A percentile compares a stretch with the other conserved stretches of the same genome.
Evolutionary conservation across 2,797 vertebrate species (phyloP).

Genomic region (Sphenodon punctatus): DNA sequence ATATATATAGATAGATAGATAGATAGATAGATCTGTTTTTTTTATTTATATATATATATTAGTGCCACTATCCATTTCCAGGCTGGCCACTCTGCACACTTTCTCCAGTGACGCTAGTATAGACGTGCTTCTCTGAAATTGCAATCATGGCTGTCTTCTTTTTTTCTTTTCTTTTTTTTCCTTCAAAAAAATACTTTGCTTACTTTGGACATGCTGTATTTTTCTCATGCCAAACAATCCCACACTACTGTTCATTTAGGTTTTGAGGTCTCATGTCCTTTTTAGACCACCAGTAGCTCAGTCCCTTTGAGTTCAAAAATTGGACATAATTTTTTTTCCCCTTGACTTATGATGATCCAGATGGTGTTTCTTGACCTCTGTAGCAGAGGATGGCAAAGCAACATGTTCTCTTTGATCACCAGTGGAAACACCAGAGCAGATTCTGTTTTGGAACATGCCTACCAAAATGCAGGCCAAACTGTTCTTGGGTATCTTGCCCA

Average conservation of each 20-base stretch:
- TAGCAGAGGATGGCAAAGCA: constrained; percentile 47
- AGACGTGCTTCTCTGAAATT: constrained; percentile 55
- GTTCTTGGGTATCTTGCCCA: constrained; percentile 8
- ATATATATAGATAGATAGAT: too few species aligned
- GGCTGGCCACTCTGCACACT: constrained; percentile 49
- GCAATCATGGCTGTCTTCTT: constrained; percentile 45
- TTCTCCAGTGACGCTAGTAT: constrained; percentile 58
- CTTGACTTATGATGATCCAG: constrained; percentile 40
- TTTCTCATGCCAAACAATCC: constrained; percentile 58
- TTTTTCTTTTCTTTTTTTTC: constrained; percentile 49
- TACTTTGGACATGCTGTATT: constrained; percentile 54
- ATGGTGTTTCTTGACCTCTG: constrained; percentile 49
- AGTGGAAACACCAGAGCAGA: constrained; percentile 43
- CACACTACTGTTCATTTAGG: constrained; percentile 34
- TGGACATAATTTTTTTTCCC: not conserved
- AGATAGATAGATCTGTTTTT: not conserved
- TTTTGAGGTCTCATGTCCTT: constrained; percentile 47
- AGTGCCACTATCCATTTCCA: constrained; percentile 38
- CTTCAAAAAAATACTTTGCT: constrained; percentile 60
- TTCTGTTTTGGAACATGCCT: constrained; percentile 41
- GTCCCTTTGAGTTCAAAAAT: constrained; percentile 55
- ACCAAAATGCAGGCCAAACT: not conserved
- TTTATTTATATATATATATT: constrained; percentile 18
- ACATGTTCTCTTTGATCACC: constrained; percentile 30
- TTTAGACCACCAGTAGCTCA: constrained; percentile 49